Conservation (phyloP, 2,888 invertebrate species). For the Acrocera orbiculus region DNA sequence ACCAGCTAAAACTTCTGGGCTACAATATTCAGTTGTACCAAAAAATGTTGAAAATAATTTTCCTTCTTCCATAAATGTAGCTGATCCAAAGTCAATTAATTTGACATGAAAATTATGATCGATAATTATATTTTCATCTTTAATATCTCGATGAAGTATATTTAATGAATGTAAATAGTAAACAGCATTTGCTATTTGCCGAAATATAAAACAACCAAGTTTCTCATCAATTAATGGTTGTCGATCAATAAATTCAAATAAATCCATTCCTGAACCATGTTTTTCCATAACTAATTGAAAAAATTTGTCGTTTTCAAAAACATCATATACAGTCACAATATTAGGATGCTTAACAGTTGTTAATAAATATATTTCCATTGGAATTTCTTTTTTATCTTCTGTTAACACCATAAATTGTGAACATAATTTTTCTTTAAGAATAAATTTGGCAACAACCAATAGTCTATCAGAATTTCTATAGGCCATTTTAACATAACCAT, state of each 20-base stretch:
- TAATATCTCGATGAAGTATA: conserved; percentile 56
- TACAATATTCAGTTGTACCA: conserved; percentile 59
- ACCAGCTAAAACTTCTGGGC: conserved; percentile 51
- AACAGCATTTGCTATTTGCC: conserved; percentile 55
- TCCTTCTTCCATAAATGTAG: conserved; percentile 45
- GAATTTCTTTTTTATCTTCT: conserved; percentile 36
- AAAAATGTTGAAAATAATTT: conserved; percentile 54
- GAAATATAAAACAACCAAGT: conserved; percentile 49
- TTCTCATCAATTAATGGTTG: conserved; percentile 48
- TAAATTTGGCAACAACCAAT: conserved; percentile 52
- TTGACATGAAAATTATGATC: conserved; percentile 53
- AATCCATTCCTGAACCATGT: conserved; percentile 56
- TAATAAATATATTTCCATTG: conserved; percentile 49
- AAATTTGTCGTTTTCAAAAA: conserved; percentile 49
- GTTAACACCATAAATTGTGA: conserved; percentile 33
- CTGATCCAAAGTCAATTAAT: conserved; percentile 61
- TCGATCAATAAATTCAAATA: conserved; percentile 60
- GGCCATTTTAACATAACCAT: conserved; percentile 54
- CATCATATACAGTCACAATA: conserved; percentile 47
- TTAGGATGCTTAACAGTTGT: conserved; percentile 46
- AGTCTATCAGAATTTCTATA: conserved; percentile 40
- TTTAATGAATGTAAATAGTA: conserved; percentile 46
- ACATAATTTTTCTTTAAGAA: conserved; percentile 39
- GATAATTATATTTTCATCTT: conserved; percentile 60
- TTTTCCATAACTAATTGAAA: conserved; percentile 63